Percentiles rank a stretch among this genome's conserved stretches.
phyloP scores from a whole-genome alignment of 2,888 invertebrate genomes.

The Synanthedon andrenaeformis region DNA sequence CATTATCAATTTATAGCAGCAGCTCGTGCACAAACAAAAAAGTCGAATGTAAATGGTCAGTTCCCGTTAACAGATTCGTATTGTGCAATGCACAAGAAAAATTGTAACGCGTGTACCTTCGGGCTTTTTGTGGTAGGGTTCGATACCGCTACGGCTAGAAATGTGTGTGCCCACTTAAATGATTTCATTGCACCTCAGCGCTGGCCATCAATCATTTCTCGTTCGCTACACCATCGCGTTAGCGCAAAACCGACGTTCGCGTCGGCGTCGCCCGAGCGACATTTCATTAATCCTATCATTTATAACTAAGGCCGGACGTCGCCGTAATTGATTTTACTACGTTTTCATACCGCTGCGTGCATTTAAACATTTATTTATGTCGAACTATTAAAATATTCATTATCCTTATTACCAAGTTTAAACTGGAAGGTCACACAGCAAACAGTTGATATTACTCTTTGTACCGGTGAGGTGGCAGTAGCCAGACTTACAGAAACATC shows the following conservation, averaged over 20 bases:
- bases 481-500: no score
- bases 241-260: conserved; percentile 5
- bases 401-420: no score
- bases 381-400: no score
- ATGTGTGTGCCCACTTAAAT: conserved; percentile 43
- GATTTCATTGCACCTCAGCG: conserved; percentile 45
- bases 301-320: conserved; percentile 14
- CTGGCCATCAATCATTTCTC: conserved; percentile 43
- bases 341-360: background rate
- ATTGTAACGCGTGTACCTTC: conserved; percentile 51
- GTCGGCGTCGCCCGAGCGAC: conserved; percentile 14
- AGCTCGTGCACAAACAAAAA: conserved; percentile 66
- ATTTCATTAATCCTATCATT: conserved; percentile 27
- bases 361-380: background rate
- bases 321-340: conserved; percentile 10
- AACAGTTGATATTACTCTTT: no score
- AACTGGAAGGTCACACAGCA: no score
- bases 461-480: no score
- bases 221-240: conserved; percentile 1
- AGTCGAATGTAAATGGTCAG: conserved; percentile 61
- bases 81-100: conserved; percentile 69
- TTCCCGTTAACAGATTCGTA: conserved; percentile 69
- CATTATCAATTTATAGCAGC: conserved; percentile 68
- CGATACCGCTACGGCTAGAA: conserved; percentile 52
- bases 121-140: conserved; percentile 49